Evolutionary conservation across 1,140 invertebrate species (phyloP), one percentile per base, ranked within the genome.

Genomic region (Plectrocnemia conspersa): DNA sequence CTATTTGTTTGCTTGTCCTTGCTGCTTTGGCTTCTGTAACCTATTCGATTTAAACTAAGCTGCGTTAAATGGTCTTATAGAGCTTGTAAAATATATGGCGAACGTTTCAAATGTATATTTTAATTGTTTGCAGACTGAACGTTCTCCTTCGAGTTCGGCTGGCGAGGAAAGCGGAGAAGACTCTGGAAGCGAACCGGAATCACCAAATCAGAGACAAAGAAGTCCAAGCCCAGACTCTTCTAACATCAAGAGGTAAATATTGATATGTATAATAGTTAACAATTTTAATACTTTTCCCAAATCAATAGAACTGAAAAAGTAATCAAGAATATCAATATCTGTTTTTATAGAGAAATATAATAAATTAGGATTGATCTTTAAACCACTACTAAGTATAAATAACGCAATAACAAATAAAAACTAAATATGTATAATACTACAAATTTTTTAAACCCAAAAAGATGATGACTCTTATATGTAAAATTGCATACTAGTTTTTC

Each of bases 141-240:
- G 57, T 33, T 62, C 61, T 48, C 72, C 72, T 29, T 63, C 71
- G 48, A 54, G 52, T 18, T 72, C 74, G 3, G 73, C 69, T 13
- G 72, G 68, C 0, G 74, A 76, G 52, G 74, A 76, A 52, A 76
- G 74, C 35, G 72, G 73, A 0, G 74, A 76, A 46, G 74, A 76
- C 56, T 75, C 72, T 13, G 74, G 73, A 50, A 76, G 74, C 38
- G 73, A 75, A 35, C 71, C 70, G 2, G 74, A 76, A 55, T 76
- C 72, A 0, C 72, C 71, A 0, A 65, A 65, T 13, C 69, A 71
- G n/a, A 70, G 70, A 65, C 59, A 56, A 9, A 50, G 59, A 19
- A 63, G 57, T 50, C 56, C 61, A 13, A 53, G 53, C 2, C 56
- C 61, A 9, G 61, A 59, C 41, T 13, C 35, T n/a, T 42, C 49